Evolutionary conservation across 2,797 vertebrate species (phyloP), one percentile per base, ranked within the genome.

Genomic region (Enteromius thamalakanensis): DNA sequence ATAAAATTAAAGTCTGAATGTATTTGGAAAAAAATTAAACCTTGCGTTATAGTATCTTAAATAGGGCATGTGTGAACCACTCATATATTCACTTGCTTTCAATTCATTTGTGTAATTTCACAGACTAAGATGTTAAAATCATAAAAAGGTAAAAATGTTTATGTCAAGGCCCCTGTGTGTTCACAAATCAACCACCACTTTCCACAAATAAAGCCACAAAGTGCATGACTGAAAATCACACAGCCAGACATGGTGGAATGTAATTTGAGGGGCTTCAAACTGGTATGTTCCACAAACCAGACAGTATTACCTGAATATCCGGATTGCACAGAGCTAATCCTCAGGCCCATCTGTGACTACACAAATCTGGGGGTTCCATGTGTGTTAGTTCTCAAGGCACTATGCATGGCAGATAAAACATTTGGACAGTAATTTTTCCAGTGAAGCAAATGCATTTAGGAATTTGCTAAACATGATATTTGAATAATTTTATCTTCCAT

Each of bases 301-400:
- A 89, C 79, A 23, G 81, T 85, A 88, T 87, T 58, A 83, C 75
- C 19, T 70, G 78, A 75, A 86, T 85, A 81, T 87, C 79, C 79
- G 64, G 87, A 85, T 84, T 80, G 78, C 19, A 71, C 64, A 51
- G 37, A 37, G 55, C 23, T 82, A 85, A 88, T 85, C 87, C 67
- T 49, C 26, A 23, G 29, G 29, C 23, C 82, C 81, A 82, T 87
- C 85, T 82, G 87, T 81, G 72, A 37, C 21, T 11, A 70, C 69
- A 37, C 68, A 83, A 79, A 76, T 89, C 55, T 76, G 45, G 69
- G 60, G 76, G 69, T 29, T 58, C n/a, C n/a, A 7, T 12, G 21
- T 23, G 26, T 47, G n/a, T 12, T 74, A 77, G 32, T 64, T 51
- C 26, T 69, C 58, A 15, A 42, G 32, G 53, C 32, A 23, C 5